These are phyloP conservation scores for Rhizoglyphus robini DNA, from an alignment of 1,140 invertebrate species.

Conservation along the genomic window DNA sequence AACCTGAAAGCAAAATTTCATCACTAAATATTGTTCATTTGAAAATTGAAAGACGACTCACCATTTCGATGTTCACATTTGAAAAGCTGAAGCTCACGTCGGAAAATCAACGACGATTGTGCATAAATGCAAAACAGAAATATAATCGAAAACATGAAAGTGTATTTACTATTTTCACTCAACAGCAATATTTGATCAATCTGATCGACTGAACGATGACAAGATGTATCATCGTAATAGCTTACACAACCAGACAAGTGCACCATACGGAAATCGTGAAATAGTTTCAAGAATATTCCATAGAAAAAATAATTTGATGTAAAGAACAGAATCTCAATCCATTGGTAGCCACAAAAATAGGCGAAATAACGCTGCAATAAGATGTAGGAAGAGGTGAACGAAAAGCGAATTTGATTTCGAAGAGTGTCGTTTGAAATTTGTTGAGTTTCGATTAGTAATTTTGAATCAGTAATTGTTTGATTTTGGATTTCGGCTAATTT, in stretches of 20 bases:
- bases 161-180: neutral
- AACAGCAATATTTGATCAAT: neutral
- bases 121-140: neutral
- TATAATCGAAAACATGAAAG: neutral
- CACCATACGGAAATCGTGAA: neutral
- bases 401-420: conserved; percentile 4
- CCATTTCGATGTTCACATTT: conserved; percentile 17
- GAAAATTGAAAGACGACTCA: neutral
- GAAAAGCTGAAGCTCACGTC: neutral
- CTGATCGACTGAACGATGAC: neutral
- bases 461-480: too few species aligned
- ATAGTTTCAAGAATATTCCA: neutral
- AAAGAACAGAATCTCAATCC: neutral
- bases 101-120: neutral
- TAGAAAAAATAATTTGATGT: neutral
- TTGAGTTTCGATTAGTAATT: neutral
- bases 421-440: neutral
- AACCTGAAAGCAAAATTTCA: too few species aligned
- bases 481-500: too few species aligned
- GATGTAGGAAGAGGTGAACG: neutral
- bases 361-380: neutral
- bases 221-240: conserved; percentile 4
- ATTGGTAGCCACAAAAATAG: neutral
- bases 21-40: neutral
- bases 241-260: neutral